Conservation (phyloP, 2,797 vertebrate genomes). For the Apogon talboti region DNA sequence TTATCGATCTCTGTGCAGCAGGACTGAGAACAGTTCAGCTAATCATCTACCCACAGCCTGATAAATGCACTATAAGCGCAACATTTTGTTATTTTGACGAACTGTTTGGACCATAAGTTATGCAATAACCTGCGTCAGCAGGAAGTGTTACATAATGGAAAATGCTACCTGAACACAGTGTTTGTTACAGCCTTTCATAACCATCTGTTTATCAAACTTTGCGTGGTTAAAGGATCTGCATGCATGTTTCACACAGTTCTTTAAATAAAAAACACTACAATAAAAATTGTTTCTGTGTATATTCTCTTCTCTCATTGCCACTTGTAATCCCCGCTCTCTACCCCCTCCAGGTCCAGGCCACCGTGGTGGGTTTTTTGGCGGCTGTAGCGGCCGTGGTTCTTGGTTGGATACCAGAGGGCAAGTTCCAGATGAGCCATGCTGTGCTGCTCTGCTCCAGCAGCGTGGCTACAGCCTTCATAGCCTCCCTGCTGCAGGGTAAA, state of each 20-base stretch:
- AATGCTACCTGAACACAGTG: background rate
- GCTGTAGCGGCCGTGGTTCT: slow-evolving; percentile 92
- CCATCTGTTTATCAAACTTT: background rate
- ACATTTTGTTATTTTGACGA: background rate
- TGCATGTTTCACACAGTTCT: background rate
- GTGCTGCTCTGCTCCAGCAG: slow-evolving; percentile 95
- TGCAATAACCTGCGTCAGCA: slow-evolving; percentile 2
- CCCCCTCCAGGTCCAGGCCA: slow-evolving; percentile 90
- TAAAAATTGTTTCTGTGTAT: background rate
- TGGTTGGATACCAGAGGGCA: slow-evolving; percentile 96
- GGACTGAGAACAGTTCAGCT: background rate
- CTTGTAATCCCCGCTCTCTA: too few relatives aligned
- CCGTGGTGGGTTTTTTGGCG: slow-evolving; percentile 95
- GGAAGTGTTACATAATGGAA: background rate
- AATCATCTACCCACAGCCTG: slow-evolving; percentile 36
- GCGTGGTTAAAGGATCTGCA: background rate
- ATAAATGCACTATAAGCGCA: slow-evolving; percentile 11
- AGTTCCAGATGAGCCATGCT: slow-evolving; percentile 92
- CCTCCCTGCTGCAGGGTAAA: slow-evolving; percentile 93
- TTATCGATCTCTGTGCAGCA: slow-evolving; percentile 1
- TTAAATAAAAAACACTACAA: background rate
- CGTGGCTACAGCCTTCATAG: slow-evolving; percentile 95
- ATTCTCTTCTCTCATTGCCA: background rate
- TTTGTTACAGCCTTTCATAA: background rate
- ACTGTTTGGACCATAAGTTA: background rate